phyloP scores from a whole-genome alignment of 2,888 invertebrate species.

The Parascotia fuliginaria region DNA sequence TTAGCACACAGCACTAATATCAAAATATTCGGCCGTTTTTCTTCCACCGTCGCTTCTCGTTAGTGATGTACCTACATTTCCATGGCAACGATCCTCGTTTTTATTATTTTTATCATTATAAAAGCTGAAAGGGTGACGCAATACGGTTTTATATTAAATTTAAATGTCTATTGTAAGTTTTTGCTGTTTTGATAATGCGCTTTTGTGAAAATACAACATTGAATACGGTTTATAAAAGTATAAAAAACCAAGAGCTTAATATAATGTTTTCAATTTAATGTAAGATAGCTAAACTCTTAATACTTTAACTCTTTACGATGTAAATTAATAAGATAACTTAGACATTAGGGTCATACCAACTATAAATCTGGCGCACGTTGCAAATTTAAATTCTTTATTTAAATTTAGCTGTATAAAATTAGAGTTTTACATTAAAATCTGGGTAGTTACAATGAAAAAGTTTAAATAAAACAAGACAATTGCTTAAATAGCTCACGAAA shows the following conservation, averaged over 20 bases:
- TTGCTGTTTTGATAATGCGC: constrained; percentile 14
- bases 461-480: too few species aligned
- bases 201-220: constrained; percentile 3
- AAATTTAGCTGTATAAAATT: background rate
- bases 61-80: constrained; percentile 45
- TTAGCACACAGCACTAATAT: constrained; percentile 72
- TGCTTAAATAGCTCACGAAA: too few species aligned
- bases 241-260: background rate
- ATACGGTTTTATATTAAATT: constrained; percentile 30
- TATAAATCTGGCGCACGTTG: constrained; percentile 3
- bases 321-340: constrained; percentile 3
- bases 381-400: background rate
- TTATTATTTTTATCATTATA: constrained; percentile 35
- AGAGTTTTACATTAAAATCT: background rate
- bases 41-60: constrained; percentile 63
- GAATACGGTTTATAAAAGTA: background rate
- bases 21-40: constrained; percentile 53
- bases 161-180: constrained; percentile 28
- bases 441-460: background rate
- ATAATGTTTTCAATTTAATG: constrained; percentile 2
- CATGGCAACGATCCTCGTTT: constrained; percentile 26
- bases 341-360: background rate
- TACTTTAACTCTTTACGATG: constrained; percentile 1
- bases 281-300: background rate
- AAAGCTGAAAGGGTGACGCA: constrained; percentile 34